Conservation (phyloP, 1,140 invertebrate genomes). For the Anastatus disparis region DNA sequence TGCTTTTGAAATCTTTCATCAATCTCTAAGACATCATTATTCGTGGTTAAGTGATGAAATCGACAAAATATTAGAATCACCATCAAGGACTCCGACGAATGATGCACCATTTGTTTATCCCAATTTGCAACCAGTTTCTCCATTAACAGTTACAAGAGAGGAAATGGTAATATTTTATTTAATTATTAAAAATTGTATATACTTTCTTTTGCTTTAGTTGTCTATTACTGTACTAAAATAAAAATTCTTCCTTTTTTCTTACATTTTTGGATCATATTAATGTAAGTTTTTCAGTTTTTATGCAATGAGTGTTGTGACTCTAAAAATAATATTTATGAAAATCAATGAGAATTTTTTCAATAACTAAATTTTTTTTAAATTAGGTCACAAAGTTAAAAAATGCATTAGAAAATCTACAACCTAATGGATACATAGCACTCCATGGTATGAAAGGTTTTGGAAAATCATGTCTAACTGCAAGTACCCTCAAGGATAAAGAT, state of each 20-base stretch:
- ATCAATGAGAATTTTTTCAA: slow-evolving; percentile 4
- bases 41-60: slow-evolving; percentile 57
- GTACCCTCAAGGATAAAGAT: slow-evolving; percentile 68
- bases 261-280: slow-evolving; percentile 24
- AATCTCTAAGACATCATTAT: slow-evolving; percentile 57
- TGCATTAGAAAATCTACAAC: slow-evolving; percentile 49
- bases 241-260: slow-evolving; percentile 20
- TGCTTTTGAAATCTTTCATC: slow-evolving; percentile 57
- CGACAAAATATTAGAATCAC: slow-evolving; percentile 47
- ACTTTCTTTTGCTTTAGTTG: neutral
- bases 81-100: slow-evolving; percentile 18
- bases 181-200: neutral
- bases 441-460: slow-evolving; percentile 78
- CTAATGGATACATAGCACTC: slow-evolving; percentile 69
- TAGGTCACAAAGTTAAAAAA: slow-evolving; percentile 56
- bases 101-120: slow-evolving; percentile 38
- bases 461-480: slow-evolving; percentile 75
- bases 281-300: slow-evolving; percentile 27
- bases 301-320: neutral
- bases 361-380: slow-evolving; percentile 23
- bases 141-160: slow-evolving; percentile 55
- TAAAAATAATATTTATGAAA: slow-evolving; percentile 9
- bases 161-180: slow-evolving; percentile 43
- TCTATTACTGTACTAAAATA: slow-evolving; percentile 1
- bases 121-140: slow-evolving; percentile 58